Evolutionary conservation across 2,888 invertebrate species (phyloP).

Genomic region (Allolobophora icterica): DNA sequence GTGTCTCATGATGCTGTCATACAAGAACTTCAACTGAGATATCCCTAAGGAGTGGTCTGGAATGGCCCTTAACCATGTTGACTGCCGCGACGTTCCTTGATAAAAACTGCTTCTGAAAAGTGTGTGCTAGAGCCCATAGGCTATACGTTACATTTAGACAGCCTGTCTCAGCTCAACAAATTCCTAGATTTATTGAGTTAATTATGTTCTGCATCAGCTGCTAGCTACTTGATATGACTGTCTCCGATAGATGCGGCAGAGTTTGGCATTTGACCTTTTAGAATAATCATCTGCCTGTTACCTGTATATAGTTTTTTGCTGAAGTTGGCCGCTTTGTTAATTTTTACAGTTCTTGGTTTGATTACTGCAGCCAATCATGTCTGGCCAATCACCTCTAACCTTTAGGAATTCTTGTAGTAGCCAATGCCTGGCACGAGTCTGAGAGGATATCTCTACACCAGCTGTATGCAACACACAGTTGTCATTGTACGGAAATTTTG

Average conservation of each 20-base stretch:
- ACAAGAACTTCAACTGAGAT: neutral
- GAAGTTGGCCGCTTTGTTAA: neutral
- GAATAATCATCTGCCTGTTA: neutral
- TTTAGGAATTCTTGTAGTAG: neutral
- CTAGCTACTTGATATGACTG: too few species aligned
- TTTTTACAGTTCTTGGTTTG: neutral
- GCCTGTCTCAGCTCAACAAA: too few species aligned
- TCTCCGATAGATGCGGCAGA: neutral
- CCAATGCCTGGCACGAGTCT: neutral
- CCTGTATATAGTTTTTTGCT: neutral
- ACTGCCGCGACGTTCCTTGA: too few species aligned
- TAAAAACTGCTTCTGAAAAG: too few species aligned
- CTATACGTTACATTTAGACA: too few species aligned
- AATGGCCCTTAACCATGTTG: neutral
- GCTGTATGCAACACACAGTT: too few species aligned
- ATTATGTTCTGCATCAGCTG: too few species aligned
- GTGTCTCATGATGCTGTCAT: neutral
- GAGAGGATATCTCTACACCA: too few species aligned
- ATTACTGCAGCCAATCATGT: neutral
- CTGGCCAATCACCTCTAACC: neutral
- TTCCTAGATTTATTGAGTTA: too few species aligned
- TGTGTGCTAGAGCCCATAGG: too few species aligned
- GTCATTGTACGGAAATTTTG: too few species aligned
- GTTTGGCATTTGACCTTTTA: neutral
- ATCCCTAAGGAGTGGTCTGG: neutral